Evolutionary conservation across 2,797 vertebrate genomes (phyloP).

Genomic region (Varecia variegata): DNA sequence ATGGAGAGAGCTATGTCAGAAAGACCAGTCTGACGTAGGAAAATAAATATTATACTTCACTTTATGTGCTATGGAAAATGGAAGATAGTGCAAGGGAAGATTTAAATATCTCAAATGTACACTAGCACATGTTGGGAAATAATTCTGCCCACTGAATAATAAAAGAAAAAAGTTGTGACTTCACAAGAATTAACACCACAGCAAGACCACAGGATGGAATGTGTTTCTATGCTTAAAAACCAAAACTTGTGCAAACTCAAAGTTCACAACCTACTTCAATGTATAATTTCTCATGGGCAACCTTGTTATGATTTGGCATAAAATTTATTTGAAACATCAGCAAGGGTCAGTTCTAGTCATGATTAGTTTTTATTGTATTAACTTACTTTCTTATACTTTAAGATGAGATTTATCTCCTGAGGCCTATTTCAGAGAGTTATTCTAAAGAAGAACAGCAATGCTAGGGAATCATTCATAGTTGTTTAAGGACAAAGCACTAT

Average conservation of each 20-base stretch:
- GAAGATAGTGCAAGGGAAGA: neutral
- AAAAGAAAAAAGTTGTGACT: neutral
- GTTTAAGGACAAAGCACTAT: neutral
- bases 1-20: neutral
- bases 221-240: neutral
- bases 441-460: neutral
- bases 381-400: neutral
- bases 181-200: neutral
- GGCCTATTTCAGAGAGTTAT: neutral
- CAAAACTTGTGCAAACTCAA: conserved; percentile 16
- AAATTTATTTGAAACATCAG: neutral
- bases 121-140: neutral
- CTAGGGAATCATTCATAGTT: neutral
- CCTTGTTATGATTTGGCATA: neutral
- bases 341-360: neutral
- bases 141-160: neutral
- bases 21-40: neutral
- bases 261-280: neutral
- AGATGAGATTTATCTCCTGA: neutral
- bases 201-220: neutral
- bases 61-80: neutral
- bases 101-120: neutral
- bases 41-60: conserved; percentile 13
- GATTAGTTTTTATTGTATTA: neutral
- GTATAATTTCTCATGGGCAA: neutral